Evolutionary conservation across 1,140 invertebrate genomes (phyloP).

Genomic region (Drosophila kanapiae): DNA sequence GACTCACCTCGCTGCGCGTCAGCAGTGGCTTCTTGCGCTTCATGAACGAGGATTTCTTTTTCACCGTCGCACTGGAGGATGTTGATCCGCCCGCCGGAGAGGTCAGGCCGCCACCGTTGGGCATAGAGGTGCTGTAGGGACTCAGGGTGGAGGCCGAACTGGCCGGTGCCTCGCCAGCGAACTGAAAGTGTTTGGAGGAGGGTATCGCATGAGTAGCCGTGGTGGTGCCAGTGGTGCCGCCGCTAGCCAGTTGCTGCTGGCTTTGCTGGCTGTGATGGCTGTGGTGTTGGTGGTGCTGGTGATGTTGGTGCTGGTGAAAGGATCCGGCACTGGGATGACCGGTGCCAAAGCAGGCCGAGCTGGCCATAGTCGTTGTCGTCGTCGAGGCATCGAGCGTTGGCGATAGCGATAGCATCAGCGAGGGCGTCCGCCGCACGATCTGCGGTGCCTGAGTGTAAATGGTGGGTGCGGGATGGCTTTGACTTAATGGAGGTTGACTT

Average conservation of each 20-base stretch:
- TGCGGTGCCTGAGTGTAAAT: slow-evolving; percentile 71
- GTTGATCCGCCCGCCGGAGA: slow-evolving; percentile 40
- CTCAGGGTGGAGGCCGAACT: slow-evolving; percentile 32
- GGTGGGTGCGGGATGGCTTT: slow-evolving; percentile 45
- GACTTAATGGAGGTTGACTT: slow-evolving; percentile 9
- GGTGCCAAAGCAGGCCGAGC: slow-evolving; percentile 52
- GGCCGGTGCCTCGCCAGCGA: slow-evolving; percentile 30
- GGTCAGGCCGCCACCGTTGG: slow-evolving; percentile 29
- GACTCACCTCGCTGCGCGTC: slow-evolving; percentile 83
- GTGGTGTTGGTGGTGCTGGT: slow-evolving; percentile 12
- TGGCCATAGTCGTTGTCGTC: slow-evolving; percentile 43
- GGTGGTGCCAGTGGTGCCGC: slow-evolving; percentile 4
- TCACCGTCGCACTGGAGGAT: slow-evolving; percentile 39
- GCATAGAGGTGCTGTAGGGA: slow-evolving; percentile 37
- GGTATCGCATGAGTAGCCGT: slow-evolving; percentile 50
- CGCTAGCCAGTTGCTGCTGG: slow-evolving; percentile 21
- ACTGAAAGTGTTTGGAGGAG: slow-evolving; percentile 57
- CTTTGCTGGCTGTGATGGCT: slow-evolving; percentile 20
- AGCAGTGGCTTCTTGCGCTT: slow-evolving; percentile 80
- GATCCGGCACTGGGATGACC: slow-evolving; percentile 46
- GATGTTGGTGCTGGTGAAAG: slow-evolving; percentile 43
- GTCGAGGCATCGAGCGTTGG: slow-evolving; percentile 42
- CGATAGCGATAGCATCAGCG: slow-evolving; percentile 58
- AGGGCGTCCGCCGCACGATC: slow-evolving; percentile 56
- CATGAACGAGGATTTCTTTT: slow-evolving; percentile 77